Base-by-base conservation (phyloP, 1,140 invertebrate genomes). In the Cepaea nemoralis region DNA sequence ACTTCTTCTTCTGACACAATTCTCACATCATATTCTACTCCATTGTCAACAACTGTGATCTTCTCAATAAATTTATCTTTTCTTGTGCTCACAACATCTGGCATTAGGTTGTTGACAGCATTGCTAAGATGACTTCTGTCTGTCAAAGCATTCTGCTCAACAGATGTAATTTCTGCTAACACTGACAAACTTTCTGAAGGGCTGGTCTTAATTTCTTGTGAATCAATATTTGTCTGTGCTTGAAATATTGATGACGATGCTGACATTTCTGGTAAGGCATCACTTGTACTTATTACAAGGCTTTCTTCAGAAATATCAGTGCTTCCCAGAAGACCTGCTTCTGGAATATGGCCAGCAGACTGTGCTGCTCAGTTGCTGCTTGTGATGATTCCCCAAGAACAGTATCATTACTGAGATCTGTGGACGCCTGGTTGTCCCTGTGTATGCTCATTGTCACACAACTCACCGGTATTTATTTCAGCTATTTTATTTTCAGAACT, bases 11-110 rank as follows among this genome's bases (percentile, higher is more conserved):
- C 59, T 10, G 50, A 77, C 55, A 78, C 63, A 78, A 78, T 59
- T 45, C 66, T 78, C 12, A 78, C 63, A 27, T 78, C 77, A 78
- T 78, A 78, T 66, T 78, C 77, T 5, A 78, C 42, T n/a, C 77
- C 77, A 24, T 78, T 78, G n/a, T 78, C 77, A 31, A 78, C 24
- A 3, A 77, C 75, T 24, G 5, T 77, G 22, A 77, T 55, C 33
- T 59, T 77, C 16, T 75, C 73, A 33, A 69, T 39, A 70, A 39
- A 42, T 6, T 31, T 63, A 31, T 63, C n/a, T 8, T 31, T 63
- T n/a, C 33, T 27, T 16, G 6, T 63, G 59, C n/a, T 31, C 2
- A 63, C 59, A 63, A 3, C 8, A 31, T 5, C 6, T 27, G 59
- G 0, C 33, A 27, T 31, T 63, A 63, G 59, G 59, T 16, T 63